Evolutionary conservation across 2,113 vertebrate genomes (phyloP), one percentile per base, ranked within the genome.

Genomic region (Monarcha castaneiventris): DNA sequence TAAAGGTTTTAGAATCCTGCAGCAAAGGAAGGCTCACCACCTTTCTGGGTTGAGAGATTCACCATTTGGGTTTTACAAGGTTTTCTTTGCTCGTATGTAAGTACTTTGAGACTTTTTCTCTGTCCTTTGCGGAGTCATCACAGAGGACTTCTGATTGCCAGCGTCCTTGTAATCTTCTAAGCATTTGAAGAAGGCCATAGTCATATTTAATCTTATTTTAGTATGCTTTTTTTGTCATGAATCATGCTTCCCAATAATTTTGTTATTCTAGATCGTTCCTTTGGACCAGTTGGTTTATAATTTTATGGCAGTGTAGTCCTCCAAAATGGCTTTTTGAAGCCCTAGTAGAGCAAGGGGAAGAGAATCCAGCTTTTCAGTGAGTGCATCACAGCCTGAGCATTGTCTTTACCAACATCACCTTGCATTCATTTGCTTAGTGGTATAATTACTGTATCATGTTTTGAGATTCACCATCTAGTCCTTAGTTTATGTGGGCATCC

Each of bases 141-240:
- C 18, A 55, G 64, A 52, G 26, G 3, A 51, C 26, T 59, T 20
- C 32, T 72, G 39, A 39, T 89, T 64, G 41, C 21, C 43, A 74
- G 33, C 25, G 22, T 75, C 26, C 48, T 33, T 41, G 11, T 37
- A 9, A 51, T 37, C 18, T 59, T 46, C 10, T 25, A 56, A 74
- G 11, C 71, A 23, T 43, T 85, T 35, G 39, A 74, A 77, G 32
- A 81, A n/a, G n/a, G 6, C 3, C 0, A 0, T 20, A n/a, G 14
- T 49, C 14, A 59, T 27, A 17, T 52, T 54, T 54, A 39, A 7
- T 54, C 19, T 22, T 43, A 8, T 75, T 90, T 32, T 59, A 41
- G 76, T 41, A 43, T 51, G 16, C 6, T 21, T 13, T 12, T 62
- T 33, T 33, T 12, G 16, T 35, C 14, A 41, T 8, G 26, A 37